Conservation (phyloP, 1,140 invertebrate genomes). For the Drosophila pachea region DNA sequence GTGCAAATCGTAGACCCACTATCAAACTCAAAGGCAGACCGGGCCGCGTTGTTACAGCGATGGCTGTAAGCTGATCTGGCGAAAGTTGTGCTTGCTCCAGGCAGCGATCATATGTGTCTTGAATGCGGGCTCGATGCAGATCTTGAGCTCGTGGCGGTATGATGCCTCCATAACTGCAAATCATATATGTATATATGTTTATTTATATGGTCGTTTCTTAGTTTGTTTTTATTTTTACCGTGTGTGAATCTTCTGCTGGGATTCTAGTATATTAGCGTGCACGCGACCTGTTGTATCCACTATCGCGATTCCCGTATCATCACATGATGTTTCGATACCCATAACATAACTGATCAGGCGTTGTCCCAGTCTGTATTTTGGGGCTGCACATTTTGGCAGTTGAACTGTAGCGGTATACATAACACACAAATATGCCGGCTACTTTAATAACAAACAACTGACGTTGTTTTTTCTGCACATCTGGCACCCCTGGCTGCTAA, state of each 20-base stretch:
- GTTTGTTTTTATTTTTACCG: constrained; percentile 80
- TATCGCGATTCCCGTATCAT: constrained; percentile 96
- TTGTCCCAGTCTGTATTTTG: too few relatives aligned
- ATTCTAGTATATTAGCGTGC: constrained; percentile 88
- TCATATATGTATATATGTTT: constrained; percentile 82
- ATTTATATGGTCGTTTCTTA: background rate
- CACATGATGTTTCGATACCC: constrained; percentile 99
- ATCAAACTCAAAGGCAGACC: constrained; percentile 88
- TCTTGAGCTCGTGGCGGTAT: constrained; percentile 91
- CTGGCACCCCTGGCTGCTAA: constrained; percentile 18
- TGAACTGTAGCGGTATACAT: constrained; percentile 26
- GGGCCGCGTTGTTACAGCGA: constrained; percentile 94
- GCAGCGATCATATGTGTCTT: constrained; percentile 85
- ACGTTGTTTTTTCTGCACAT: background rate
- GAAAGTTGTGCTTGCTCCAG: constrained; percentile 83
- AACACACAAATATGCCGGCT: constrained; percentile 17
- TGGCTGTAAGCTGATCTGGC: constrained; percentile 90
- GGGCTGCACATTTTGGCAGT: background rate
- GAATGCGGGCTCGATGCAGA: constrained; percentile 90
- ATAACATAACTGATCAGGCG: constrained; percentile 79
- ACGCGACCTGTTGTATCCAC: constrained; percentile 85
- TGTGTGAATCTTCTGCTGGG: constrained; percentile 87
- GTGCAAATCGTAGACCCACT: constrained; percentile 92
- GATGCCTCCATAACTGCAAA: constrained; percentile 90
- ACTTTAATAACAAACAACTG: constrained; percentile 27